A percentile compares a stretch with the other conserved stretches of the same genome.
These are phyloP conservation scores for Morpho achilles DNA, from an alignment of 2,888 invertebrate genomes.

Conservation along the genomic window DNA sequence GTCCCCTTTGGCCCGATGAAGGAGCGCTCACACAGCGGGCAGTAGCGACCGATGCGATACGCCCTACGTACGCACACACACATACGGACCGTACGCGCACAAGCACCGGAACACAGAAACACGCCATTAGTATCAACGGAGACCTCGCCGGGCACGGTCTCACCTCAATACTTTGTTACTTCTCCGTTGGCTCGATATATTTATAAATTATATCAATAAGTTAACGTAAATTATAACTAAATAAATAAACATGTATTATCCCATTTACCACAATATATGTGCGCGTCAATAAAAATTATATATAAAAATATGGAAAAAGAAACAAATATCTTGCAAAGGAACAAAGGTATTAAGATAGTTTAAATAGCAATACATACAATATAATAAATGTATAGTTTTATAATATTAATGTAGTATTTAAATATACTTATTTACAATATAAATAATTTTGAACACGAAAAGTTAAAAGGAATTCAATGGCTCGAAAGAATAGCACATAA, in stretches of 20 bases:
- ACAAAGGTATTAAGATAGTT: too few species aligned
- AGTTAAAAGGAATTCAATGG: constrained; percentile 2
- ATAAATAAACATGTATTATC: neutral
- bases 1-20: constrained; percentile 83
- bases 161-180: constrained; percentile 46
- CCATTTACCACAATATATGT: neutral
- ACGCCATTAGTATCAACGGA: constrained; percentile 72
- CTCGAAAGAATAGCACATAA: neutral
- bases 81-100: constrained; percentile 66
- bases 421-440: neutral
- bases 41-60: constrained; percentile 86
- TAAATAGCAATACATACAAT: too few species aligned
- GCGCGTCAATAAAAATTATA: too few species aligned
- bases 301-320: neutral
- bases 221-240: neutral
- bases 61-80: constrained; percentile 79
- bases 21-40: constrained; percentile 85
- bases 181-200: constrained; percentile 28
- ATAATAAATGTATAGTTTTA: neutral
- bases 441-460: constrained; percentile 1
- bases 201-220: neutral
- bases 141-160: constrained; percentile 35
- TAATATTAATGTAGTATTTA: neutral
- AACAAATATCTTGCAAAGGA: neutral
- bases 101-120: constrained; percentile 78